A percentile compares a stretch with the other conserved stretches of the same genome.
Conservation (phyloP, 2,888 invertebrate genomes). For the Thymelicus acteon region DNA sequence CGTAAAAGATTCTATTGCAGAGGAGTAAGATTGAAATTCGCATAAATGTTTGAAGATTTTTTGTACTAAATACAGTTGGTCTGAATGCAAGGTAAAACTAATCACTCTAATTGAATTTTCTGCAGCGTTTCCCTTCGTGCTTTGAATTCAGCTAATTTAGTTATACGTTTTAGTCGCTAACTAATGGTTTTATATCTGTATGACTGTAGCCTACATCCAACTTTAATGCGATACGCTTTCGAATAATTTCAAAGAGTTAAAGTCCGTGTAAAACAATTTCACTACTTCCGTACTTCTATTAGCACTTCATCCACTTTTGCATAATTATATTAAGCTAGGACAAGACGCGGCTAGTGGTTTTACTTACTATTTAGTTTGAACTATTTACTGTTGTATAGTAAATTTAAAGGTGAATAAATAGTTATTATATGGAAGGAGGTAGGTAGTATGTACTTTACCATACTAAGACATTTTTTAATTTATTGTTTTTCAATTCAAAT, state of each 20-base stretch:
- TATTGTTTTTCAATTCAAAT: too few relatives aligned
- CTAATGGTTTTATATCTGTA: constrained; percentile 50
- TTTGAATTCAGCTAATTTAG: constrained; percentile 72
- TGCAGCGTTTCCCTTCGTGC: constrained; percentile 68
- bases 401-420: too few relatives aligned
- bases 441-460: too few relatives aligned
- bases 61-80: constrained; percentile 62
- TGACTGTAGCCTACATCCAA: constrained; percentile 26
- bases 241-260: constrained; percentile 27
- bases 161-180: constrained; percentile 65
- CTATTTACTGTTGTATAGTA: too few relatives aligned
- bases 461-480: too few relatives aligned
- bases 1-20: background rate
- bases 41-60: constrained; percentile 55
- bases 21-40: constrained; percentile 47
- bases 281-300: background rate
- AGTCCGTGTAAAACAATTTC: constrained; percentile 10
- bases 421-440: too few relatives aligned
- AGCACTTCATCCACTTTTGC: background rate
- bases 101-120: constrained; percentile 78
- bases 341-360: too few relatives aligned
- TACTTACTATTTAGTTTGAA: too few relatives aligned
- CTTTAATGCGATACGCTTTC: constrained; percentile 22
- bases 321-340: background rate
- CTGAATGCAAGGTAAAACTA: constrained; percentile 68